These are phyloP conservation scores for Mugil cephalus DNA, from an alignment of 2,113 vertebrate species.

Conservation along the genomic window DNA sequence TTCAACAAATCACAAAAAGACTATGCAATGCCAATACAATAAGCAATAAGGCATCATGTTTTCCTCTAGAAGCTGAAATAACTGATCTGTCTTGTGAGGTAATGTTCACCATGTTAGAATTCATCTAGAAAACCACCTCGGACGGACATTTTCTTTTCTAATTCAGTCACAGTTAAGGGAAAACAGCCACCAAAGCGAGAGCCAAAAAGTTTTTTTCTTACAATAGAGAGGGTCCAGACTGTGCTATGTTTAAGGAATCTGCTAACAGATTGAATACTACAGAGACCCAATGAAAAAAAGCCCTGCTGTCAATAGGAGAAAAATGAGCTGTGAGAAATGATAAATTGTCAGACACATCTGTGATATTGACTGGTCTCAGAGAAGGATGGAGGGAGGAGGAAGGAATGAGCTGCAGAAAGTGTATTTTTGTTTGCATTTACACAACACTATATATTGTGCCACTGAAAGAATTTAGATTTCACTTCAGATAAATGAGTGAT, in stretches of 20 bases:
- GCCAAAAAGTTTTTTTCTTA: slow-evolving; percentile 8
- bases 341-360: slow-evolving; percentile 60
- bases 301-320: slow-evolving; percentile 59
- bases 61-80: no score
- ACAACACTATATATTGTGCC: neutral
- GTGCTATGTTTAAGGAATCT: slow-evolving; percentile 7
- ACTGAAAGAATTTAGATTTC: no score
- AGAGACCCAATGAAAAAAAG: slow-evolving; percentile 23
- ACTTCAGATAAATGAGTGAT: neutral
- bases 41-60: no score
- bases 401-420: neutral
- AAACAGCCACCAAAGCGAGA: no score
- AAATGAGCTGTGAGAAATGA: slow-evolving; percentile 67
- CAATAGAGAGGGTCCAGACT: neutral
- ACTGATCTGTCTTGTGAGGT: no score
- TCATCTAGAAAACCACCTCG: no score
- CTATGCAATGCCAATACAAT: no score
- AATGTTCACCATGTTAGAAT: no score
- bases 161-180: no score
- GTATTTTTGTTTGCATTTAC: neutral
- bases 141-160: no score
- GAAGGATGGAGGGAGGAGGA: slow-evolving; percentile 34
- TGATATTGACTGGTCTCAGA: slow-evolving; percentile 60
- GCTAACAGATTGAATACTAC: slow-evolving; percentile 50
- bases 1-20: no score